These are phyloP conservation scores for Notodonta dromedarius DNA, from an alignment of 2,888 invertebrate species.

Conservation along the genomic window DNA sequence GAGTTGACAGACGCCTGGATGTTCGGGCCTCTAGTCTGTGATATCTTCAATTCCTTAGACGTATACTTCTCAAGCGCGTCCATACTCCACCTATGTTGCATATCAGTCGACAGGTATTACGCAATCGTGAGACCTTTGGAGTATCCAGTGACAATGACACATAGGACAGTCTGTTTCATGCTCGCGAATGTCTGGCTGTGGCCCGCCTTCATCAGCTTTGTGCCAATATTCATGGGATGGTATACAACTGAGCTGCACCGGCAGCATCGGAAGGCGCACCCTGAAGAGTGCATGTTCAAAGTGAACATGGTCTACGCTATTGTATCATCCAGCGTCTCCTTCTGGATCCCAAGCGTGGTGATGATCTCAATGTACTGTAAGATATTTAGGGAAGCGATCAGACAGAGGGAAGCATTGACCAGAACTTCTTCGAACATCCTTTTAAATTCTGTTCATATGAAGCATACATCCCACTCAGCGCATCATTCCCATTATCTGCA, in stretches of 20 bases:
- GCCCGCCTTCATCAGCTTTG: slow-evolving; percentile 96
- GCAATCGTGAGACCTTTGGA: slow-evolving; percentile 96
- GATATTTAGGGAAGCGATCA: slow-evolving; percentile 92
- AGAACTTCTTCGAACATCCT: slow-evolving; percentile 94
- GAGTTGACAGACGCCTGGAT: slow-evolving; percentile 94
- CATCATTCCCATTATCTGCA: slow-evolving; percentile 84
- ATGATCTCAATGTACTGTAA: slow-evolving; percentile 97
- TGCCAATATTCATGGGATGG: slow-evolving; percentile 97
- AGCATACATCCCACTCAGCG: slow-evolving; percentile 89
- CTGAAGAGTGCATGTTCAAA: slow-evolving; percentile 92
- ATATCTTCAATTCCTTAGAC: slow-evolving; percentile 97
- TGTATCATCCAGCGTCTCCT: slow-evolving; percentile 94
- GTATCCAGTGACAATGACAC: slow-evolving; percentile 96
- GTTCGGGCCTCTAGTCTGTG: slow-evolving; percentile 95
- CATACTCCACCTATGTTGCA: slow-evolving; percentile 96
- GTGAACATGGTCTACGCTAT: slow-evolving; percentile 95
- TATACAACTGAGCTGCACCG: slow-evolving; percentile 94
- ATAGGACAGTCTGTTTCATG: slow-evolving; percentile 91
- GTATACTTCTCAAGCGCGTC: slow-evolving; percentile 97
- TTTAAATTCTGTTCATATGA: slow-evolving; percentile 92
- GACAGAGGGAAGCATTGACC: slow-evolving; percentile 92
- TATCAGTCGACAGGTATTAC: slow-evolving; percentile 96
- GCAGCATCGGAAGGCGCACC: slow-evolving; percentile 85
- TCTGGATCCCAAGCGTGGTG: slow-evolving; percentile 96
- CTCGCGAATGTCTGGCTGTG: slow-evolving; percentile 95